Conservation (phyloP, 1,140 invertebrate species). For the Drosophila erecta region DNA sequence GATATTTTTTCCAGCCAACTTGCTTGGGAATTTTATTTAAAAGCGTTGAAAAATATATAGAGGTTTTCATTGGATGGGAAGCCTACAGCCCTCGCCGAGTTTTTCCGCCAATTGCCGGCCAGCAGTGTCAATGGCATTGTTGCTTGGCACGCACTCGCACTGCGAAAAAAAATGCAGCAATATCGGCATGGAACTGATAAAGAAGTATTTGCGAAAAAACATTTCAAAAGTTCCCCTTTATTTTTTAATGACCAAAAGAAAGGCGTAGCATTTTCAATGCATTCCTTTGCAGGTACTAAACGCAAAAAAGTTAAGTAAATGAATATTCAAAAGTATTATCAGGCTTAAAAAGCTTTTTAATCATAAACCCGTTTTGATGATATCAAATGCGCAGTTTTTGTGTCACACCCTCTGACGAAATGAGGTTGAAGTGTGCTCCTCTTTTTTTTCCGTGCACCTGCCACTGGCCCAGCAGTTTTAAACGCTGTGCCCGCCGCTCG, state of each 20-base stretch:
- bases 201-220: not conserved
- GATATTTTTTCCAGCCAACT: conserved; percentile 11
- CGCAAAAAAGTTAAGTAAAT: no score
- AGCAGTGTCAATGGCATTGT: conserved; percentile 43
- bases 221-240: no score
- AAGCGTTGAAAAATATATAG: conserved; percentile 36
- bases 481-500: not conserved
- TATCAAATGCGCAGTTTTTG: no score
- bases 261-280: no score
- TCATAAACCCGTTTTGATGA: no score
- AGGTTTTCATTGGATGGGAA: conserved; percentile 2
- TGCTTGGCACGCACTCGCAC: conserved; percentile 40
- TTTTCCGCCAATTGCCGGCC: conserved; percentile 10
- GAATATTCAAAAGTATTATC: no score
- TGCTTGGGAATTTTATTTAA: conserved; percentile 39
- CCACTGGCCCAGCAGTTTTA: conserved; percentile 20
- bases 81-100: conserved; percentile 1
- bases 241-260: not conserved
- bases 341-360: no score
- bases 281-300: no score
- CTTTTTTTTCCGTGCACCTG: conserved; percentile 19
- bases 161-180: conserved; percentile 2
- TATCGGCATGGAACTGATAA: not conserved
- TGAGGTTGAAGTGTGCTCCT: no score
- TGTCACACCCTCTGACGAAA: no score